Evolutionary conservation across 2,888 invertebrate species (phyloP), one percentile per base, ranked within the genome.

Genomic region (Parthenolecanium corni): DNA sequence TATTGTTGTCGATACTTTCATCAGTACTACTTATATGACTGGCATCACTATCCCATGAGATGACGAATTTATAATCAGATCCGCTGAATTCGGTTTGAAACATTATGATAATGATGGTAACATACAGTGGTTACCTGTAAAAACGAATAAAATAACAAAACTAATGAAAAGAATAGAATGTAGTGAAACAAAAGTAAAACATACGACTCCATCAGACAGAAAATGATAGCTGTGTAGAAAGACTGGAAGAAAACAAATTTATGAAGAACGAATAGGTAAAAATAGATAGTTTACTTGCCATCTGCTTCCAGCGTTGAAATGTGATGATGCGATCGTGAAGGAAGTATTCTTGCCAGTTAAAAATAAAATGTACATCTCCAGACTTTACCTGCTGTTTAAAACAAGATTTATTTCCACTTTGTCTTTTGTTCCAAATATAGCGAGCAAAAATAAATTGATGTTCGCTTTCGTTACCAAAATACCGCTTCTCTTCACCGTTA

Each of bases 51-150:
- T 51, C 51, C 61, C 61, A 61, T 1, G 51, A 61, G 14, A 61
- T 40, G 21, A 61, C 16, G 6, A 61, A 51, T 47, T 61, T 61
- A 16, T 51, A 38, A 24, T 51, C 61, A 1, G 61, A 14, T 21
- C 61, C 61, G 24, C 40, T 38, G 40, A 51, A 61, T 24, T 61
- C 49, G 3, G 51, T 61, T 51, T 40, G 23, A 11, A 61, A 61
- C 61, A 61, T 61, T 11, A 36, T 51, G 20, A 21, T 38, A 16
- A 3, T 6, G 31, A 31, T 31, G 4, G 31, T 31, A 31, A 31
- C 9, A 31, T 9, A n/a, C n/a, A n/a, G 31, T 6, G 5, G 4
- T 31, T 31, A 31, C 9, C 31, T 31, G 9, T 6, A 20, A 25
- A 24, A 31, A n/a, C n/a, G n/a, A 31, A 11, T 2, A 20, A 2